Percentiles rank a stretch among this genome's conserved stretches.
Conservation (phyloP, 2,888 invertebrate genomes). For the Tanypteryx hageni region DNA sequence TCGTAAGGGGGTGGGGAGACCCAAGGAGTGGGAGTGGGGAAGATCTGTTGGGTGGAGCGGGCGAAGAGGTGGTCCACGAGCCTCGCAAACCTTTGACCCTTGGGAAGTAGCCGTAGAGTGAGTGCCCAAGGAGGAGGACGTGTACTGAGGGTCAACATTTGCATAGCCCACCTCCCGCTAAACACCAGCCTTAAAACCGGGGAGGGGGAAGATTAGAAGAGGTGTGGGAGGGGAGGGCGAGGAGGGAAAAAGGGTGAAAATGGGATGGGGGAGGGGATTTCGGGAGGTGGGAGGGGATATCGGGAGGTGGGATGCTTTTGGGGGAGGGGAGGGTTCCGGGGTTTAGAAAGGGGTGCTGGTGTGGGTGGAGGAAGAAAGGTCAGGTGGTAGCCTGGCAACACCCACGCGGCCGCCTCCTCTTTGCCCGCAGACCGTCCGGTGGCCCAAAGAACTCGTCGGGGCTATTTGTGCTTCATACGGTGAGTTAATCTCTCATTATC, state of each 20-base stretch:
- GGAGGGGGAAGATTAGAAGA: too few relatives aligned
- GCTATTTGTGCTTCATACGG: constrained; percentile 21
- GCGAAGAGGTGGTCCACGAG: neutral
- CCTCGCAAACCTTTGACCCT: neutral
- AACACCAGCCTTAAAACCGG: too few relatives aligned
- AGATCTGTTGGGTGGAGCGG: neutral
- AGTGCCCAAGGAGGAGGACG: neutral
- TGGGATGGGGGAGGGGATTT: too few relatives aligned
- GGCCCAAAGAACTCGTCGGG: constrained; percentile 5
- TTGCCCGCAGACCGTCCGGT: constrained; percentile 3
- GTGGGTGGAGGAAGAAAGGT: neutral
- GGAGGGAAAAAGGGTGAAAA: too few relatives aligned
- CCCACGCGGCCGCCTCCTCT: neutral
- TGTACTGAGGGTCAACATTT: constrained; percentile 20
- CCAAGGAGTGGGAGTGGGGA: too few relatives aligned
- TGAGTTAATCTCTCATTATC: constrained; percentile 32
- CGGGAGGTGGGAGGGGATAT: too few relatives aligned
- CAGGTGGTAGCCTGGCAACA: neutral
- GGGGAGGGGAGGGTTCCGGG: neutral
- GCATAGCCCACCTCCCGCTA: neutral
- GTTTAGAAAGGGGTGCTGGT: neutral
- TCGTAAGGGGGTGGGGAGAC: neutral
- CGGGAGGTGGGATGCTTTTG: neutral
- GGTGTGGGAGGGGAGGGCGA: too few relatives aligned
- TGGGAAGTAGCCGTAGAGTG: neutral